A percentile compares a stretch with the other conserved stretches of the same genome.
phyloP scores from a whole-genome alignment of 1,140 invertebrate species.

The Piezodorus guildinii region DNA sequence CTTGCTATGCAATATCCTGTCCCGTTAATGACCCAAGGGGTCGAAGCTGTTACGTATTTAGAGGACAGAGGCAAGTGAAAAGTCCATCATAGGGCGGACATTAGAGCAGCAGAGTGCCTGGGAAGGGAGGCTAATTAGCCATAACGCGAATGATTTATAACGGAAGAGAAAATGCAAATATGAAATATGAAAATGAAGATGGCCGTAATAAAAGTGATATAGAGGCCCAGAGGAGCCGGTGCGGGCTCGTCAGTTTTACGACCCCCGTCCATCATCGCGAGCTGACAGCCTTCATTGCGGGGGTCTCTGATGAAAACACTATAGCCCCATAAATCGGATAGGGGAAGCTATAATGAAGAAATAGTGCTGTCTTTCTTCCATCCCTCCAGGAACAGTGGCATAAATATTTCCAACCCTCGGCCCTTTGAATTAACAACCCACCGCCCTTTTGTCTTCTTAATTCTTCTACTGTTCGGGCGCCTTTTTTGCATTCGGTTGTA shows the following conservation, averaged over 20 bases:
- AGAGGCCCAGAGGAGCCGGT: constrained; percentile 46
- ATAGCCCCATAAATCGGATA: constrained; percentile 26
- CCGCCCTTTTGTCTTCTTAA: too few relatives aligned
- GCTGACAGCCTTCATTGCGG: constrained; percentile 50
- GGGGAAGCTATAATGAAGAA: constrained; percentile 21
- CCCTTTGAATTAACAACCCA: too few relatives aligned
- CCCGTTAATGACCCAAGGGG: background rate
- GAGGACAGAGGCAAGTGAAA: background rate
- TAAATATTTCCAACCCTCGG: constrained; percentile 6
- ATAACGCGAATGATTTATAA: constrained; percentile 55
- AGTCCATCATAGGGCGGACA: background rate
- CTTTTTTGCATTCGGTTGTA: too few relatives aligned
- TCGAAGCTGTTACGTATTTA: background rate
- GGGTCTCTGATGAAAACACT: constrained; percentile 26
- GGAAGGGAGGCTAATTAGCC: constrained; percentile 46
- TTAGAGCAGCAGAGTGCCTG: constrained; percentile 28
- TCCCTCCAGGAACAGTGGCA: background rate
- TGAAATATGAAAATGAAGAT: constrained; percentile 72
- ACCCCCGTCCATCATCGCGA: constrained; percentile 51
- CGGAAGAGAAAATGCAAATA: constrained; percentile 51
- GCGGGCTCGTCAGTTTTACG: constrained; percentile 46
- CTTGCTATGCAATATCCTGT: background rate
- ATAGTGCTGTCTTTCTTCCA: constrained; percentile 17
- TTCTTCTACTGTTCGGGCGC: too few relatives aligned
- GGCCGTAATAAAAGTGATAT: constrained; percentile 67